Evolutionary conservation across 2,797 vertebrate species (phyloP).

Genomic region (Leucoraja ocellata): DNA sequence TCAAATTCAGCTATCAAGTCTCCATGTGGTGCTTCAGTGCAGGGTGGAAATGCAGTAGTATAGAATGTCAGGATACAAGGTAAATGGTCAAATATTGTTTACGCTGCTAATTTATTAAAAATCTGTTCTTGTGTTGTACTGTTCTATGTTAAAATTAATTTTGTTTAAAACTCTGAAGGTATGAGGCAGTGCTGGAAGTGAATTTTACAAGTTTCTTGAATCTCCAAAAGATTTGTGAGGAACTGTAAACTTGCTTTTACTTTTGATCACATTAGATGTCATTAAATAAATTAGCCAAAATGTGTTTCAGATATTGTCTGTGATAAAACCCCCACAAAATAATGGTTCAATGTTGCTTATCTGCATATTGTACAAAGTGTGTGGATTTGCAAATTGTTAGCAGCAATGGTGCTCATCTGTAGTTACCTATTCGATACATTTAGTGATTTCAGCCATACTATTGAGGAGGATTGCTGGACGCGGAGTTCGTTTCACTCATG

Average conservation of each 20-base stretch:
- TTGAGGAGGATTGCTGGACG: too few species aligned
- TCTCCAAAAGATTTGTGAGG: background rate
- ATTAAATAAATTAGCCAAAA: background rate
- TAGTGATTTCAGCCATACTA: too few species aligned
- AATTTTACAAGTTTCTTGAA: slow-evolving; percentile 11
- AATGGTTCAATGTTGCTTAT: background rate
- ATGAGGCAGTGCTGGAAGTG: background rate
- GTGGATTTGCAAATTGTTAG: too few species aligned
- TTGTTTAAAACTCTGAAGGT: background rate
- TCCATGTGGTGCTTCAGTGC: background rate
- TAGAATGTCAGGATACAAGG: background rate
- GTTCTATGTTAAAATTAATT: background rate
- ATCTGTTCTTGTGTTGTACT: too few species aligned
- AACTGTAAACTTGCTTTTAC: background rate
- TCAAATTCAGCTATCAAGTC: background rate
- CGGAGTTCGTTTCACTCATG: too few species aligned
- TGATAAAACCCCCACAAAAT: background rate
- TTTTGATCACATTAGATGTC: background rate
- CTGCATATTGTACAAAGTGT: background rate
- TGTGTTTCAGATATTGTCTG: background rate
- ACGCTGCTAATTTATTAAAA: background rate
- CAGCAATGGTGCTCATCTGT: too few species aligned
- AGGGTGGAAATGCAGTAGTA: background rate
- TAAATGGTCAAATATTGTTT: background rate
- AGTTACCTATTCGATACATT: too few species aligned